Percentiles rank a stretch among this genome's conserved stretches.
Evolutionary conservation across 1,140 invertebrate genomes (phyloP).

Genomic region (Theocolax elegans): DNA sequence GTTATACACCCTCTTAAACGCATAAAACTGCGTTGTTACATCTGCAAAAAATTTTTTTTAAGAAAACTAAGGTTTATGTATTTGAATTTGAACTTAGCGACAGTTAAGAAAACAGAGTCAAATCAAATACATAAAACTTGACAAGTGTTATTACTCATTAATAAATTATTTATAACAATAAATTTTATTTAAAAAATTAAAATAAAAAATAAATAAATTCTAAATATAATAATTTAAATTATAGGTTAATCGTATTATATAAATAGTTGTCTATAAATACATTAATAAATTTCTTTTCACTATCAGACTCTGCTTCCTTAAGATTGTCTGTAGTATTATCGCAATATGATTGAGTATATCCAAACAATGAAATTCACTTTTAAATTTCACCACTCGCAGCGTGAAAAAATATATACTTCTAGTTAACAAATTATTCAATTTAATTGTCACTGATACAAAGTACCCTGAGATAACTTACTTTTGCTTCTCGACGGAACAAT

Average conservation of each 20-base stretch:
- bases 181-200: not conserved
- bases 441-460: slow-evolving; percentile 19
- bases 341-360: slow-evolving; percentile 13
- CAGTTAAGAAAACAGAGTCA: slow-evolving; percentile 32
- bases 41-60: not conserved
- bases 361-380: slow-evolving; percentile 14
- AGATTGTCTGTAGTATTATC: slow-evolving; percentile 15
- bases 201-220: not conserved
- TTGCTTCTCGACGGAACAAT: slow-evolving; percentile 11
- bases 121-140: not conserved
- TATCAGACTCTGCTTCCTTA: slow-evolving; percentile 34
- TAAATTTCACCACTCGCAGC: slow-evolving; percentile 10
- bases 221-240: slow-evolving; percentile 25
- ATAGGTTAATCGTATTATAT: not conserved
- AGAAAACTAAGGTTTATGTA: slow-evolving; percentile 18
- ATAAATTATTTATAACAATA: not conserved
- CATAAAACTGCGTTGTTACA: slow-evolving; percentile 39
- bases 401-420: slow-evolving; percentile 35
- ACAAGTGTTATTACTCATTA: not conserved
- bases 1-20: slow-evolving; percentile 17
- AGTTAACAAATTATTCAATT: slow-evolving; percentile 35
- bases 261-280: slow-evolving; percentile 9
- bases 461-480: slow-evolving; percentile 20
- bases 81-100: not conserved
- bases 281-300: not conserved